Evolutionary conservation across 35 echinoderm and acorn worm species (phyloP).

Genomic region (Apostichopus parvimensis): DNA sequence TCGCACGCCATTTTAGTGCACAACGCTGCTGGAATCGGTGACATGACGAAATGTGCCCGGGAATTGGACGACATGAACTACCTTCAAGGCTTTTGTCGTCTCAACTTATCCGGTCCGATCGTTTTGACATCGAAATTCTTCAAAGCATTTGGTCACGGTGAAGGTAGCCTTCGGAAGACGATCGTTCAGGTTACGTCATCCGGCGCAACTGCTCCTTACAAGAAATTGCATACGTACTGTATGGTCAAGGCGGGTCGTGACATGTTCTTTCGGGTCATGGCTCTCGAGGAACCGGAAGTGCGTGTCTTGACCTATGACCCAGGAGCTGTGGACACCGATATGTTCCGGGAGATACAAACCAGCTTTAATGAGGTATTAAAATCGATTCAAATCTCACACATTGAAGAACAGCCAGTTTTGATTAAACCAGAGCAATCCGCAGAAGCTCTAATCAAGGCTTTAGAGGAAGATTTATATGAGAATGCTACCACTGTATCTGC

Average conservation of each 20-base stretch:
- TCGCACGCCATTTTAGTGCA: slow-evolving; percentile 63
- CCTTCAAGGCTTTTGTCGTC: not conserved
- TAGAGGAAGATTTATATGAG: slow-evolving; percentile 63
- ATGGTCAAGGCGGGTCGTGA: slow-evolving; percentile 58
- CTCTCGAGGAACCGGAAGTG: slow-evolving; percentile 56
- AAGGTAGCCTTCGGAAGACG: slow-evolving; percentile 37
- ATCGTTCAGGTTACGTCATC: slow-evolving; percentile 30
- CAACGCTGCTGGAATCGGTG: slow-evolving; percentile 43
- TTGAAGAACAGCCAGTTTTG: not conserved
- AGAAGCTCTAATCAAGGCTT: not conserved
- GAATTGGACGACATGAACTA: slow-evolving; percentile 16
- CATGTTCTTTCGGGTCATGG: slow-evolving; percentile 43
- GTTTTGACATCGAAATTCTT: slow-evolving; percentile 47
- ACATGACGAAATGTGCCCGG: not conserved
- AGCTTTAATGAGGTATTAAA: not conserved
- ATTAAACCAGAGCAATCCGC: slow-evolving; percentile 44
- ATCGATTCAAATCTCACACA: not conserved
- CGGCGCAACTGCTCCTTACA: slow-evolving; percentile 26
- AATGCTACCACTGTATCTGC: slow-evolving; percentile 26
- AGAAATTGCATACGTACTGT: slow-evolving; percentile 27
- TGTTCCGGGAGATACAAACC: slow-evolving; percentile 2
- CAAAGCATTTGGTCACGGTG: not conserved
- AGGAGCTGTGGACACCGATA: slow-evolving; percentile 54
- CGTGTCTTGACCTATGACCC: slow-evolving; percentile 60
- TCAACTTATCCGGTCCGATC: slow-evolving; percentile 33